Percentiles rank a stretch among this genome's conserved stretches.
Evolutionary conservation across 2,888 invertebrate species (phyloP).

Genomic region (Patella caerulea): DNA sequence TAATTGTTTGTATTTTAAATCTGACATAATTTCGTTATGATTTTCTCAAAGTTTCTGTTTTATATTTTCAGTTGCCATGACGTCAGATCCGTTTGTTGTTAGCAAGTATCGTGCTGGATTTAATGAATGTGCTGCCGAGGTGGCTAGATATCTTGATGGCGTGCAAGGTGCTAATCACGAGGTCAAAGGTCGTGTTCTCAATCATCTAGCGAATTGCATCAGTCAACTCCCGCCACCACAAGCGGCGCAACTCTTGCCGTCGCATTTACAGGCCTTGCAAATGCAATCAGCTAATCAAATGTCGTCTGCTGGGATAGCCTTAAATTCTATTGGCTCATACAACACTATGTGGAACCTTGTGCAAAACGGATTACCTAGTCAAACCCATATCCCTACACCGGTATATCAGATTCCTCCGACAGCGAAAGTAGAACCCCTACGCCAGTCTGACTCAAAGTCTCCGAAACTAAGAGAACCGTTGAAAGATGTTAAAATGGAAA

Average conservation of each 20-base stretch:
- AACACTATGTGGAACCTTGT: slow-evolving; percentile 19
- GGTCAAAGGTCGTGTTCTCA: slow-evolving; percentile 40
- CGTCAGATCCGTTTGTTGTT: slow-evolving; percentile 33
- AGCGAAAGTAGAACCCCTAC: not conserved
- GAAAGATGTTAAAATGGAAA: slow-evolving; percentile 18
- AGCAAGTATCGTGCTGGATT: slow-evolving; percentile 42
- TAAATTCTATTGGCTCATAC: slow-evolving; percentile 7
- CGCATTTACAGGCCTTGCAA: slow-evolving; percentile 16
- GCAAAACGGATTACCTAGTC: slow-evolving; percentile 13
- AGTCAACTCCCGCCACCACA: slow-evolving; percentile 16
- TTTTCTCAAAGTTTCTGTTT: not conserved
- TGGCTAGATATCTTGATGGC: slow-evolving; percentile 39
- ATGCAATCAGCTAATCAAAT: slow-evolving; percentile 19
- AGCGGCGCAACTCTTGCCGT: slow-evolving; percentile 13
- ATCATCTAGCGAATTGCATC: slow-evolving; percentile 40
- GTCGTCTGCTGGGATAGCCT: slow-evolving; percentile 11
- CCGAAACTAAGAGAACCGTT: slow-evolving; percentile 9
- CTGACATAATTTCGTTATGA: not conserved
- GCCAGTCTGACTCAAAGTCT: slow-evolving; percentile 16
- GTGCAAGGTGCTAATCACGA: slow-evolving; percentile 36
- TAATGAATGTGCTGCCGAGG: slow-evolving; percentile 47
- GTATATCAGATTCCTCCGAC: slow-evolving; percentile 9
- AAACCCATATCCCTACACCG: slow-evolving; percentile 3
- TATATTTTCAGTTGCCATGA: slow-evolving; percentile 16
- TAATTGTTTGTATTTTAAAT: not conserved